Evolutionary conservation across 2,888 invertebrate species (phyloP).

Genomic region (Mactromeris polynyma): DNA sequence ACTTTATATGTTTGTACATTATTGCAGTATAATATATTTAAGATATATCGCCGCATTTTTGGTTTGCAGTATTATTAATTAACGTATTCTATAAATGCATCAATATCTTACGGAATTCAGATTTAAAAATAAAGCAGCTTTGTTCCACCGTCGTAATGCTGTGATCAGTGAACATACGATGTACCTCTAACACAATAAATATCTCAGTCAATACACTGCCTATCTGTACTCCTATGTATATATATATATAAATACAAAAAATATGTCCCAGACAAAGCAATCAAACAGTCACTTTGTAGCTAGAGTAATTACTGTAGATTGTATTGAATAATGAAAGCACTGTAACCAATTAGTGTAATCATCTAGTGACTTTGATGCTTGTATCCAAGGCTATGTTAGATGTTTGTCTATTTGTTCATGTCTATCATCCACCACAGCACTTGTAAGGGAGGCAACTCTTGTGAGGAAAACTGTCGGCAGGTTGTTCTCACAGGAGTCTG

Average conservation of each 20-base stretch:
- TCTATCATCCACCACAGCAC: not conserved
- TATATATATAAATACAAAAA: not conserved
- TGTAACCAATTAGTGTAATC: slow-evolving; percentile 14
- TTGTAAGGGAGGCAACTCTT: too few relatives aligned
- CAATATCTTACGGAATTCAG: too few relatives aligned
- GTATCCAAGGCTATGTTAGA: slow-evolving; percentile 8
- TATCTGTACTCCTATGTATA: not conserved
- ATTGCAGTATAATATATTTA: too few relatives aligned
- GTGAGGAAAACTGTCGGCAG: too few relatives aligned
- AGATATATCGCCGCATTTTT: too few relatives aligned
- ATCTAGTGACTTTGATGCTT: not conserved
- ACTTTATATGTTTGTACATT: too few relatives aligned
- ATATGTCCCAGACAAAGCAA: not conserved
- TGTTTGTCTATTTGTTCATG: not conserved
- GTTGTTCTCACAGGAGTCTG: too few relatives aligned
- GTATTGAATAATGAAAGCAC: not conserved
- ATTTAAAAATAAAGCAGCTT: too few relatives aligned
- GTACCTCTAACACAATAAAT: not conserved
- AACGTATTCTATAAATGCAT: too few relatives aligned
- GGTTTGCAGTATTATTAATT: too few relatives aligned
- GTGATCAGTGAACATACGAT: not conserved
- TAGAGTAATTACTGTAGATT: slow-evolving; percentile 3
- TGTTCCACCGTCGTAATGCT: not conserved
- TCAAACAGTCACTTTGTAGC: not conserved
- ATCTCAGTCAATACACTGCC: not conserved